Base-by-base conservation (phyloP, 53 echinoderm and acorn worm genomes). In the Arbacia lixula region DNA sequence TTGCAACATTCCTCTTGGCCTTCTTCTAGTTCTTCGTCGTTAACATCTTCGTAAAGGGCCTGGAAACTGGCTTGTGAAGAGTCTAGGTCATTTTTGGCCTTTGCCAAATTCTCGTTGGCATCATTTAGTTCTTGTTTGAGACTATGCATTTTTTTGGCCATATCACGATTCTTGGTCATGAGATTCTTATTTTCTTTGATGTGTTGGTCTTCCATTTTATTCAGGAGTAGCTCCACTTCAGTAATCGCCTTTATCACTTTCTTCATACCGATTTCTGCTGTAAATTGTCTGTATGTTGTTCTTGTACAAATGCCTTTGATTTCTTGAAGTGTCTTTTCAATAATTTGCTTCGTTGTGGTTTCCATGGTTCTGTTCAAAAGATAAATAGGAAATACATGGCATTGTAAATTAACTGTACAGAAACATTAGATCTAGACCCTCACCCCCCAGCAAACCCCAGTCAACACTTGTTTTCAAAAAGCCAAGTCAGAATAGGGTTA, bases 181-280 rank as follows among this genome's bases (percentile, higher is more conserved):
- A 67, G 68, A 67, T 67, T 39, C 24, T 67, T 67, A 39, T 67
- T 67, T 67, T 67, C 39, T 36, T 67, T 37, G 19, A 39, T 67
- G 68, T 67, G 39, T 67, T 67, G 36, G 36, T 67, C 68, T 67
- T 67, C 39, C 68, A 67, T 67, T 31, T 62, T 62, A 62, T 62
- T 30, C 31, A 62, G 62, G 62, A 62, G 62, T 62, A 62, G 62
- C 62, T 32, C 62, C 20, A 62, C 62, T 62, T 62, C 62, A 62
- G 31, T 62, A 62, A 62, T 32, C 12, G 62, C 62, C 32, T 62
- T 62, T 21, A 62, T 62, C 31, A 31, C 62, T 62, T 60, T 60
- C 32, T 62, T 62, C 20, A 62, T 62, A 62, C 62, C 62, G 62
- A 62, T 32, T 62, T 62, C 32, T 31, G 62, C 32, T 62, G 62